Evolutionary conservation across 2,888 invertebrate species (phyloP).

Genomic region (Hypomecis atomaria): DNA sequence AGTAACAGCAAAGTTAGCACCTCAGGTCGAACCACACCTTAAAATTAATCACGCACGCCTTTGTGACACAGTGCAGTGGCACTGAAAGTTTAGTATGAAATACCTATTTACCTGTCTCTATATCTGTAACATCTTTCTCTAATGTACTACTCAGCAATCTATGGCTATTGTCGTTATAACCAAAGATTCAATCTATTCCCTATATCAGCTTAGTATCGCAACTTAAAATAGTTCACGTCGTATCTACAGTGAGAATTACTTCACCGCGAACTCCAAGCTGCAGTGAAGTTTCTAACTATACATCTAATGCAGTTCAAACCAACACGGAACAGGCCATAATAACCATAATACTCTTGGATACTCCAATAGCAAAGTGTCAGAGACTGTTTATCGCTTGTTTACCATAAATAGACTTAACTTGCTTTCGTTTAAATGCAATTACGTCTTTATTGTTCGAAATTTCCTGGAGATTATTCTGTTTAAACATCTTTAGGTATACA

Average conservation of each 20-base stretch:
- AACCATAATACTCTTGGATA: slow-evolving; percentile 39
- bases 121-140: too few relatives aligned
- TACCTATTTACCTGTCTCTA: too few relatives aligned
- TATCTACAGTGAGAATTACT: slow-evolving; percentile 5
- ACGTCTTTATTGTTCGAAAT: slow-evolving; percentile 55
- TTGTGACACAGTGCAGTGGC: too few relatives aligned
- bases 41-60: too few relatives aligned
- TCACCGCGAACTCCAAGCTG: slow-evolving; percentile 10
- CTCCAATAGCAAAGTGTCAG: slow-evolving; percentile 36
- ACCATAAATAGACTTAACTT: slow-evolving; percentile 33
- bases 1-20: too few relatives aligned
- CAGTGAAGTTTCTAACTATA: slow-evolving; percentile 27
- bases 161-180: too few relatives aligned
- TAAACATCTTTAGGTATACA: slow-evolving; percentile 59
- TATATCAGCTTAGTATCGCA: too few relatives aligned
- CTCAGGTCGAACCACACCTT: too few relatives aligned
- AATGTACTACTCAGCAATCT: too few relatives aligned
- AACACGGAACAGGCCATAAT: slow-evolving; percentile 30
- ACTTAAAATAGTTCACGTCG: not conserved
- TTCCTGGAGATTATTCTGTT: slow-evolving; percentile 54
- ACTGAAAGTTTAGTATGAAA: too few relatives aligned
- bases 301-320: slow-evolving; percentile 31
- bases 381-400: slow-evolving; percentile 36
- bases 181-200: too few relatives aligned
- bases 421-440: slow-evolving; percentile 48